Evolutionary conservation across 2,888 invertebrate species (phyloP).

Genomic region (Hypomecis atomaria): DNA sequence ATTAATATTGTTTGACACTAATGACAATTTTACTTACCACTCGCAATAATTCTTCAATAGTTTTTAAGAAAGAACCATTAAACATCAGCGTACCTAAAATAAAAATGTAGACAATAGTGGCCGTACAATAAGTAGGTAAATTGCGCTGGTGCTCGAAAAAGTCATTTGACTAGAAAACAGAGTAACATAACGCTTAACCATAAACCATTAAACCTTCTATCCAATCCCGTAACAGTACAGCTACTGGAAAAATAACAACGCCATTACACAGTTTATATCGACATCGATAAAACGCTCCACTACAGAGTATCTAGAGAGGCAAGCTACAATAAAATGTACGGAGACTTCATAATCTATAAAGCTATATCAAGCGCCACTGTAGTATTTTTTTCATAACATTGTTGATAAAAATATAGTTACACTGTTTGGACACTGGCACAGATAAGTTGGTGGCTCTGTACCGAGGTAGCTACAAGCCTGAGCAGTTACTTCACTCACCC

Average conservation of each 20-base stretch:
- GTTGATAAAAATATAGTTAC: neutral
- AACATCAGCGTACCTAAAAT: too few species aligned
- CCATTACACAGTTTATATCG: constrained; percentile 72
- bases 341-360: constrained; percentile 60
- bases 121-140: neutral
- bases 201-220: constrained; percentile 60
- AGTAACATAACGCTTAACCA: constrained; percentile 55
- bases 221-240: constrained; percentile 57
- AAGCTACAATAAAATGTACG: constrained; percentile 83
- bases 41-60: too few species aligned
- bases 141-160: constrained; percentile 4
- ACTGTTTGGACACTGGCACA: neutral
- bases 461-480: constrained; percentile 81
- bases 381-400: neutral
- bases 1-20: too few species aligned
- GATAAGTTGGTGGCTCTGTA: constrained; percentile 35
- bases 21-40: too few species aligned
- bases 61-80: too few species aligned
- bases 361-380: neutral
- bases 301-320: constrained; percentile 73
- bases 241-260: constrained; percentile 66
- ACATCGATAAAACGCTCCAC: constrained; percentile 73
- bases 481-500: constrained; percentile 76
- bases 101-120: neutral
- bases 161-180: constrained; percentile 48